phyloP scores from a whole-genome alignment of 2,113 vertebrate genomes.

The Platichthys flesus region DNA sequence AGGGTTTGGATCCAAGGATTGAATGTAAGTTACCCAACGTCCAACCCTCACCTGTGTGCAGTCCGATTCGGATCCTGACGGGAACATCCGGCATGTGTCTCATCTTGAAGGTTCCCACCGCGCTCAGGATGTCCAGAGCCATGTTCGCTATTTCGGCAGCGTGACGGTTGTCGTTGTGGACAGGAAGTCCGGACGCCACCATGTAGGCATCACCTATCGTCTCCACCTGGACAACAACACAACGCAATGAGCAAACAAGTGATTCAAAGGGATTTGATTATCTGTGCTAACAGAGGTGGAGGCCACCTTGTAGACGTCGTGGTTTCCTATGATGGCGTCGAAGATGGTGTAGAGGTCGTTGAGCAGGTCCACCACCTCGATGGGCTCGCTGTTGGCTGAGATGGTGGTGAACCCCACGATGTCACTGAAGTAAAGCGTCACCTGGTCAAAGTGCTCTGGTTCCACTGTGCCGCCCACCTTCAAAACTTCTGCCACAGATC shows the following conservation, averaged over 20 bases:
- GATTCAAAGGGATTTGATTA: background rate
- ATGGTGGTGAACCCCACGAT: slow-evolving; percentile 87
- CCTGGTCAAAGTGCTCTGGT: slow-evolving; percentile 83
- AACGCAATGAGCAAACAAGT: background rate
- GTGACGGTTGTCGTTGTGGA: slow-evolving; percentile 81
- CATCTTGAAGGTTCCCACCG: slow-evolving; percentile 87
- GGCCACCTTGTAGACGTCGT: slow-evolving; percentile 86
- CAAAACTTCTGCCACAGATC: slow-evolving; percentile 84
- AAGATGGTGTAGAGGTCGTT: slow-evolving; percentile 87
- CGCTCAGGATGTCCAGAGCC: slow-evolving; percentile 86
- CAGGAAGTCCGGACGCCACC: slow-evolving; percentile 84
- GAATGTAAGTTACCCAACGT: too few species aligned
- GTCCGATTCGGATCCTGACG: slow-evolving; percentile 84
- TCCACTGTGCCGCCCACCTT: slow-evolving; percentile 80
- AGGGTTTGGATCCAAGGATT: too few species aligned
- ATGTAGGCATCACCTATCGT: slow-evolving; percentile 88
- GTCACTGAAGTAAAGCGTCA: slow-evolving; percentile 87
- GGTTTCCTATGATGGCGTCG: slow-evolving; percentile 84
- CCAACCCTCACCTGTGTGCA: slow-evolving; percentile 79
- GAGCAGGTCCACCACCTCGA: slow-evolving; percentile 87
- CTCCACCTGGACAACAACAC: slow-evolving; percentile 78
- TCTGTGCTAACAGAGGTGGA: background rate
- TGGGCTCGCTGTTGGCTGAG: slow-evolving; percentile 86
- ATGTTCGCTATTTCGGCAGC: slow-evolving; percentile 86
- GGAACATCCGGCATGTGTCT: slow-evolving; percentile 86